Conservation (phyloP, 2,113 vertebrate genomes). For the Hoplias malabaricus region DNA sequence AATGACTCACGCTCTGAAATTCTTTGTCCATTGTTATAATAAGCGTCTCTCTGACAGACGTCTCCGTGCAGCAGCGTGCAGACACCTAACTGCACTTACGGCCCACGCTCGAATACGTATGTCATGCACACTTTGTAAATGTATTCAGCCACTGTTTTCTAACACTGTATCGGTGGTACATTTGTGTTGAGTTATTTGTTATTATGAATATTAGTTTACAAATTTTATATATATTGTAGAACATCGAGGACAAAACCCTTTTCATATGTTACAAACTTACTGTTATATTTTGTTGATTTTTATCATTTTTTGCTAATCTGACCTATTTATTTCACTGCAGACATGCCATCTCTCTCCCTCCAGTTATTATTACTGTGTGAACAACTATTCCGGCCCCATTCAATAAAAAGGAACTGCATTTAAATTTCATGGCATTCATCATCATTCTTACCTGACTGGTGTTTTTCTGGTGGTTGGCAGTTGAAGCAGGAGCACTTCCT, state of each 20-base stretch:
- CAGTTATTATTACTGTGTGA: background rate
- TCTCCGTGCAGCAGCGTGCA: background rate
- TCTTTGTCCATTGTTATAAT: slow-evolving; percentile 72
- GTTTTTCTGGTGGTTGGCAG: background rate
- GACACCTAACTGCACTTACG: background rate
- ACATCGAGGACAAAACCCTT: background rate
- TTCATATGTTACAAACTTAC: no score
- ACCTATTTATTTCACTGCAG: slow-evolving; percentile 22
- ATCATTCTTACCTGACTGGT: background rate
- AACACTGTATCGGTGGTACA: background rate
- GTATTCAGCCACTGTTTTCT: background rate
- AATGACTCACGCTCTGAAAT: slow-evolving; percentile 60
- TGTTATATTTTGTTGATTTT: background rate
- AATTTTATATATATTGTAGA: background rate
- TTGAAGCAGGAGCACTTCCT: background rate
- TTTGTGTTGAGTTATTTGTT: background rate
- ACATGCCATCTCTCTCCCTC: background rate
- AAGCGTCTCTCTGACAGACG: slow-evolving; percentile 14
- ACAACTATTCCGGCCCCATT: background rate
- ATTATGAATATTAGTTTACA: background rate
- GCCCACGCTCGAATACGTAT: background rate
- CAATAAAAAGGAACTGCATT: background rate
- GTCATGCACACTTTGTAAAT: background rate
- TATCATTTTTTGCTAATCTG: background rate
- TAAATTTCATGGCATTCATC: background rate